Percentiles rank a stretch among this genome's conserved stretches.
Evolutionary conservation across 2,113 vertebrate genomes (phyloP).

Genomic region (Sitta europaea): DNA sequence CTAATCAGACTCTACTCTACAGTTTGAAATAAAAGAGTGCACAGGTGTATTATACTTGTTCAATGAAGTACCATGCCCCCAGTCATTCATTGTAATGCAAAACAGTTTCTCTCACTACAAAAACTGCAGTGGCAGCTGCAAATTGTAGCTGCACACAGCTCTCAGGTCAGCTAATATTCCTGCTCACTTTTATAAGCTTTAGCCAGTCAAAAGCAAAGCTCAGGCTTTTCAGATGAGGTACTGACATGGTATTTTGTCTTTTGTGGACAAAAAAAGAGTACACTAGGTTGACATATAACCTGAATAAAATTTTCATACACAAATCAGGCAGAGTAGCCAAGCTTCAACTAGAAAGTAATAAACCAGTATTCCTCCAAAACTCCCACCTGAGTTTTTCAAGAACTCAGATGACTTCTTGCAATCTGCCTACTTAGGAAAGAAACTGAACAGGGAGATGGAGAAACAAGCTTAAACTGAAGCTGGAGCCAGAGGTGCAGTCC

Average conservation of each 20-base stretch:
- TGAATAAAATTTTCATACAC: background rate
- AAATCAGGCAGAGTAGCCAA: background rate
- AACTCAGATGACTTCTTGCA: background rate
- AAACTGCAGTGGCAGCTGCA: background rate
- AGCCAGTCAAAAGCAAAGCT: background rate
- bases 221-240: background rate
- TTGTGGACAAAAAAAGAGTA: background rate
- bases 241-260: background rate
- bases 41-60: background rate
- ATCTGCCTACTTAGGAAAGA: background rate
- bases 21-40: background rate
- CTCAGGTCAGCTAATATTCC: background rate
- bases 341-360: background rate
- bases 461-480: background rate
- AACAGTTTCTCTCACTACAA: background rate
- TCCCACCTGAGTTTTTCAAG: background rate
- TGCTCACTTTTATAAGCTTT: background rate
- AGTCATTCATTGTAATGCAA: background rate
- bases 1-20: background rate
- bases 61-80: background rate
- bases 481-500: background rate
- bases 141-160: background rate
- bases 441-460: background rate
- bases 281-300: fast-evolving
- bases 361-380: background rate